Base-by-base conservation (phyloP, 2,888 invertebrate species). In the Hirtodrosophila histrioides region DNA sequence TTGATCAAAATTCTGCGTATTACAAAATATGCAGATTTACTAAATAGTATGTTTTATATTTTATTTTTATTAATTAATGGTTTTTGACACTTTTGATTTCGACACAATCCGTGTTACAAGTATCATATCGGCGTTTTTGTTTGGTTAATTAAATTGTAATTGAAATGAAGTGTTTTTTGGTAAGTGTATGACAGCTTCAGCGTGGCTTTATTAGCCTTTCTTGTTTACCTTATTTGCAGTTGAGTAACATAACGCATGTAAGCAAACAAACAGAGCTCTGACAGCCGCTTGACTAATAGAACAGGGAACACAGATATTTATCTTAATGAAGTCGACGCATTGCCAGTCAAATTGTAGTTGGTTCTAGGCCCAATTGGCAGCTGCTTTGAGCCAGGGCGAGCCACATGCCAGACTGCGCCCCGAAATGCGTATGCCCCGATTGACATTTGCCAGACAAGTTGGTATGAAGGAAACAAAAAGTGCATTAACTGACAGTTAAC, bases 351-450 rank as follows among this genome's bases (percentile, higher is more conserved):
- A 63, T 51, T 69, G 45, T 37, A 61, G 39, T 41, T 57, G 66
- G 71, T 77, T 77, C 74, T 74, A 57, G 54, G 23, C 62, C 17
- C 44, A 51, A 63, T 46, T 51, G 63, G 58, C 64, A 58, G 55
- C 33, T 11, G 66, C 35, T 51, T 2, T 37, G 56, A 24, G 61
- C 55, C 76, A 66, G 72, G 78, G 78, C 78, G 53, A 63, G 72
- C 45, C 70, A 48, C 33, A 49, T 54, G 63, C 41, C 51, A 39
- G 48, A 80, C 80, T 81, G 80, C 80, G 86, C 81, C 81, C 50
- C 69, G 68, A 87, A 85, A 87, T 87, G 79, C 79, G 79, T 79
- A 78, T 57, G 80, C 48, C 48, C 48, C 70, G 78, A 69, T 81
- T 79, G 81, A 81, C 88, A 81, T 87, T 81, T 75, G 71, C 78